Evolutionary conservation across 2,888 invertebrate species (phyloP).

Genomic region (Nudaria mundana): DNA sequence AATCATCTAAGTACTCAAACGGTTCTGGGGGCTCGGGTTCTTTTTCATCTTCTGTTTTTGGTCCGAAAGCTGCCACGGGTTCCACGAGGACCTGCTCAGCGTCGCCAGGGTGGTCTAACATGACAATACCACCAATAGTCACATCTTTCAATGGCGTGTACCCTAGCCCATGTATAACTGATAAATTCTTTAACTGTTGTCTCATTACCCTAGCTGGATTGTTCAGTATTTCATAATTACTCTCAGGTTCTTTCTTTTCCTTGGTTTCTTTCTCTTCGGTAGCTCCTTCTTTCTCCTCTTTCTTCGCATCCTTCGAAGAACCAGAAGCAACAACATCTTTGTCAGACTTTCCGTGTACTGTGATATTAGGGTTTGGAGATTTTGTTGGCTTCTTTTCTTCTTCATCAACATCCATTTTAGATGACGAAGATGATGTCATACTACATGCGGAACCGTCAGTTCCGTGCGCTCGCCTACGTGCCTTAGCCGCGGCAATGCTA

Average conservation of each 20-base stretch:
- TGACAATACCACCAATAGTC: slow-evolving; percentile 96
- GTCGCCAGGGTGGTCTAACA: slow-evolving; percentile 93
- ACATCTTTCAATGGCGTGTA: slow-evolving; percentile 95
- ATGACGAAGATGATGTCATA: slow-evolving; percentile 80
- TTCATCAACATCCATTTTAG: slow-evolving; percentile 95
- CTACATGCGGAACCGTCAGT: slow-evolving; percentile 83
- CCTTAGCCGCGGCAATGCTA: slow-evolving; percentile 95
- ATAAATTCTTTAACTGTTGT: slow-evolving; percentile 91
- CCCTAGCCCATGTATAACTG: slow-evolving; percentile 89
- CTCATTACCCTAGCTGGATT: slow-evolving; percentile 98
- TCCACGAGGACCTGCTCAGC: slow-evolving; percentile 94
- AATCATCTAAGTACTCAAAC: slow-evolving; percentile 96
- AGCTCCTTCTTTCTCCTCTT: slow-evolving; percentile 69
- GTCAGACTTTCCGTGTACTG: slow-evolving; percentile 75
- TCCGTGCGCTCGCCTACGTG: slow-evolving; percentile 90
- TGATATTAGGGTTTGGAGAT: slow-evolving; percentile 73
- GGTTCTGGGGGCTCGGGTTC: slow-evolving; percentile 99
- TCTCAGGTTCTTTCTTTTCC: slow-evolving; percentile 93
- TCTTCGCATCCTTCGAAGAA: slow-evolving; percentile 74
- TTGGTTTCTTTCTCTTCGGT: slow-evolving; percentile 66
- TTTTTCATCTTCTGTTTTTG: slow-evolving; percentile 95
- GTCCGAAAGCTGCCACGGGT: slow-evolving; percentile 94
- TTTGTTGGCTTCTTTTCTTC: slow-evolving; percentile 79
- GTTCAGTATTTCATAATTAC: slow-evolving; percentile 92
- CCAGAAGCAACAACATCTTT: slow-evolving; percentile 48